phyloP scores from a whole-genome alignment of 2,797 vertebrate species.

The Lepilemur ruficaudatus region DNA sequence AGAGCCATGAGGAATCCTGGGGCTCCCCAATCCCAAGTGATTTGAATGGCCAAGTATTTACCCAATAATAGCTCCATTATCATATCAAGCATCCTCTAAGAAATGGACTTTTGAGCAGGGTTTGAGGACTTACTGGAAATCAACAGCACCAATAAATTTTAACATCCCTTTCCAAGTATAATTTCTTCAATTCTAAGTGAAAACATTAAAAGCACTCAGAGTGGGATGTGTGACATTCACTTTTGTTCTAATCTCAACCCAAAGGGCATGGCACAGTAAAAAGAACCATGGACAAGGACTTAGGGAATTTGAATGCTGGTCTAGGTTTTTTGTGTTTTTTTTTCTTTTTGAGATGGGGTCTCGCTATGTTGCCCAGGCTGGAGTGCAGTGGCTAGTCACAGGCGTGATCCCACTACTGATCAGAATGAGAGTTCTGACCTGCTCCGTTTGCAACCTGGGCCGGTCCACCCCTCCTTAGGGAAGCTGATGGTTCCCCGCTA shows the following conservation, averaged over 20 bases:
- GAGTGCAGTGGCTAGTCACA: too few species aligned
- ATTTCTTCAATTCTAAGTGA: not conserved
- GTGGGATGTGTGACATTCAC: not conserved
- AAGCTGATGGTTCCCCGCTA: too few species aligned
- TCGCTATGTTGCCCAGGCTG: too few species aligned
- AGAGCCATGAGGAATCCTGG: not conserved
- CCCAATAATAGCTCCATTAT: not conserved
- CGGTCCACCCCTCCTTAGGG: too few species aligned
- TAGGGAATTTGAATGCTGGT: not conserved
- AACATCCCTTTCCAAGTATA: not conserved
- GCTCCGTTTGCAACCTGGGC: too few species aligned
- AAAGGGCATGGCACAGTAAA: not conserved
- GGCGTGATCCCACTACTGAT: too few species aligned
- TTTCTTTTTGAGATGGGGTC: too few species aligned
- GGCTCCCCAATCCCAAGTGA: not conserved
- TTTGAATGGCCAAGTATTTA: not conserved
- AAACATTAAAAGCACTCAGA: not conserved
- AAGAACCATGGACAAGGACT: not conserved
- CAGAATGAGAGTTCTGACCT: too few species aligned
- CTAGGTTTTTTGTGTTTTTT: too few species aligned
- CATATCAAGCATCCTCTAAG: not conserved
- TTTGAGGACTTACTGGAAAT: not conserved
- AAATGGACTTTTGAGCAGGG: not conserved
- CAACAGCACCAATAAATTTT: not conserved
- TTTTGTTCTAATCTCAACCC: not conserved